Conservation (phyloP, 2,888 invertebrate genomes). For the Chrysodeixis includens region DNA sequence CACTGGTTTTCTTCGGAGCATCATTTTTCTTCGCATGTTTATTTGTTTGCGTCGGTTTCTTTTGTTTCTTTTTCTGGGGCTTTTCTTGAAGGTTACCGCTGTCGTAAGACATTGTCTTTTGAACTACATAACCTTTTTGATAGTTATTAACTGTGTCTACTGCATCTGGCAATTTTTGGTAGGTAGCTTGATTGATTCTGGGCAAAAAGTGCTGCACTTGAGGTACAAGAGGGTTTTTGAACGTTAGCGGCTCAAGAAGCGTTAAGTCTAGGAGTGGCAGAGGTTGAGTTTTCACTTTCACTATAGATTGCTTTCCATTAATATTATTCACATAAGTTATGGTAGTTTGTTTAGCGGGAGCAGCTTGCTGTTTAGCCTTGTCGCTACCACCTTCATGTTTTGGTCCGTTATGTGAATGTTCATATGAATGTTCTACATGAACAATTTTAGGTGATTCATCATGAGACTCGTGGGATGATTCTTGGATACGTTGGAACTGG, state of each 20-base stretch:
- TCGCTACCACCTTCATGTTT: constrained; percentile 53
- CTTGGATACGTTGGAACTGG: constrained; percentile 34
- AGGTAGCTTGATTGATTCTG: constrained; percentile 76
- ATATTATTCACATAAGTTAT: constrained; percentile 71
- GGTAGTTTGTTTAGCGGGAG: constrained; percentile 67
- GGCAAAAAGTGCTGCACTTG: constrained; percentile 86
- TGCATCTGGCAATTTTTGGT: constrained; percentile 71
- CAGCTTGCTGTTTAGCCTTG: constrained; percentile 66
- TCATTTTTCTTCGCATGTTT: constrained; percentile 67
- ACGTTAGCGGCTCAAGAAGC: constrained; percentile 82
- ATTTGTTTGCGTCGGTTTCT: constrained; percentile 63
- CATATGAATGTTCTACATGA: constrained; percentile 42
- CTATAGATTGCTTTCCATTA: constrained; percentile 77
- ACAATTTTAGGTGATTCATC: constrained; percentile 39
- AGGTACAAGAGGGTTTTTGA: constrained; percentile 83
- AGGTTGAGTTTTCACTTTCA: constrained; percentile 77
- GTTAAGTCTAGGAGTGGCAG: constrained; percentile 80
- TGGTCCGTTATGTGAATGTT: constrained; percentile 33
- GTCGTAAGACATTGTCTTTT: constrained; percentile 76
- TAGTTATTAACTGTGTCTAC: constrained; percentile 69
- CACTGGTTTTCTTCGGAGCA: constrained; percentile 64
- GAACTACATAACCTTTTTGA: constrained; percentile 71
- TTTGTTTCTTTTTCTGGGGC: constrained; percentile 69
- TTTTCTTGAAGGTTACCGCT: constrained; percentile 68
- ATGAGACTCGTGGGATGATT: constrained; percentile 21